A percentile compares a stretch with the other conserved stretches of the same genome.
Conservation (phyloP, 2,888 invertebrate genomes). For the Yponomeuta evonymella region DNA sequence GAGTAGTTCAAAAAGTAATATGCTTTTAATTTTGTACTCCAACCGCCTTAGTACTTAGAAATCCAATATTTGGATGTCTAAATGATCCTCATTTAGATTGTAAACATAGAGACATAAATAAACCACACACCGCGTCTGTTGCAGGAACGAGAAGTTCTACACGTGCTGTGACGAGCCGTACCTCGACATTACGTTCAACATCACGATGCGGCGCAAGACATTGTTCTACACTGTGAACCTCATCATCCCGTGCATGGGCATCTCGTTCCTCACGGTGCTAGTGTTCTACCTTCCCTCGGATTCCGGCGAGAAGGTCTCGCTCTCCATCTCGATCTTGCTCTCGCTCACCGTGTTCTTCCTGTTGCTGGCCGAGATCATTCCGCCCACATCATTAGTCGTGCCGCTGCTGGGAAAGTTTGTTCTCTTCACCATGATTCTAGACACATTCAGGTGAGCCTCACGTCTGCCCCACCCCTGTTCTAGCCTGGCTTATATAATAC, state of each 20-base stretch:
- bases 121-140: constrained; percentile 28
- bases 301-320: constrained; percentile 97
- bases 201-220: constrained; percentile 96
- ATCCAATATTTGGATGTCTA: too few species aligned
- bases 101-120: too few species aligned
- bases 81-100: too few species aligned
- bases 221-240: constrained; percentile 98
- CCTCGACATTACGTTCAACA: constrained; percentile 97
- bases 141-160: constrained; percentile 93
- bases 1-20: too few species aligned
- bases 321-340: constrained; percentile 95
- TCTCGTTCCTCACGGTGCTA: constrained; percentile 96
- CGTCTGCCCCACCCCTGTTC: neutral
- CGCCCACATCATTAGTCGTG: constrained; percentile 93
- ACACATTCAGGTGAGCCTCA: constrained; percentile 87
- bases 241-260: constrained; percentile 97
- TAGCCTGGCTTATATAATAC: neutral
- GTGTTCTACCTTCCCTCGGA: constrained; percentile 98
- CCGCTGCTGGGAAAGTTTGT: constrained; percentile 95
- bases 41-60: too few species aligned
- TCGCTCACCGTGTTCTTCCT: constrained; percentile 98
- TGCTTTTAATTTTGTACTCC: too few species aligned
- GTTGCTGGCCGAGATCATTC: constrained; percentile 79
- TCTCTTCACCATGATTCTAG: constrained; percentile 96
- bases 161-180: constrained; percentile 98